phyloP scores from a whole-genome alignment of 35 echinoderm and acorn worm species.

The Hemicentrotus pulcherrimus region DNA sequence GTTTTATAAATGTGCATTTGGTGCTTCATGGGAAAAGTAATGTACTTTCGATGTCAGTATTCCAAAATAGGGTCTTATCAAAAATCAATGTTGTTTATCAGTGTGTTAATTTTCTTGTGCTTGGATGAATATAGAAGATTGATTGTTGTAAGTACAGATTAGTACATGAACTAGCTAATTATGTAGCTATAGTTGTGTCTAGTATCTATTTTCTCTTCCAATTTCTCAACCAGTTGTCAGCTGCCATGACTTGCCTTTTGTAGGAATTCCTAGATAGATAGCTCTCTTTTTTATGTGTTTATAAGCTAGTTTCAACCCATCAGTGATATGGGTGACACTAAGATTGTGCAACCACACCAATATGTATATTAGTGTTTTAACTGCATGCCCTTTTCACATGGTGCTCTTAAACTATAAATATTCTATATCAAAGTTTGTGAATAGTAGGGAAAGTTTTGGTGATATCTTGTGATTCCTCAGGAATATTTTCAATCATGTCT shows the following conservation, averaged over 20 bases:
- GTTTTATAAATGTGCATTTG: constrained; percentile 21
- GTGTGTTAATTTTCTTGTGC: constrained; percentile 43
- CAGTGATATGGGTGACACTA: background rate
- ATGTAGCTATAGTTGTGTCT: constrained; percentile 33
- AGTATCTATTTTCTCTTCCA: background rate
- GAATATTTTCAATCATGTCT: constrained; percentile 47
- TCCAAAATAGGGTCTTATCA: background rate
- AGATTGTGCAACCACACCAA: background rate
- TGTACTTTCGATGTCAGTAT: constrained; percentile 35
- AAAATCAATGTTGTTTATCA: constrained; percentile 30
- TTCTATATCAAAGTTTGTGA: constrained; percentile 24
- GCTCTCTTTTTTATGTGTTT: constrained; percentile 18
- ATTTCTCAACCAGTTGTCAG: constrained; percentile 45
- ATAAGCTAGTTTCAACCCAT: background rate
- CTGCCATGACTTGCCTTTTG: background rate
- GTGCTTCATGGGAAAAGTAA: constrained; percentile 23
- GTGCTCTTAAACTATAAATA: constrained; percentile 41
- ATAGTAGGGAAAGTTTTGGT: constrained; percentile 43
- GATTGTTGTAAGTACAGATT: constrained; percentile 33
- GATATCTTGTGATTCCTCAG: constrained; percentile 31
- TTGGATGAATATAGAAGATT: constrained; percentile 42
- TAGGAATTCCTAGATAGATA: background rate
- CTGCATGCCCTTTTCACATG: constrained; percentile 9
- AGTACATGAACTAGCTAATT: constrained; percentile 16
- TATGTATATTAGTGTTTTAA: constrained; percentile 40